Percentiles rank a stretch among this genome's conserved stretches.
Conservation (phyloP, 2,888 invertebrate genomes). For the Eristalinus sepulchralis region DNA sequence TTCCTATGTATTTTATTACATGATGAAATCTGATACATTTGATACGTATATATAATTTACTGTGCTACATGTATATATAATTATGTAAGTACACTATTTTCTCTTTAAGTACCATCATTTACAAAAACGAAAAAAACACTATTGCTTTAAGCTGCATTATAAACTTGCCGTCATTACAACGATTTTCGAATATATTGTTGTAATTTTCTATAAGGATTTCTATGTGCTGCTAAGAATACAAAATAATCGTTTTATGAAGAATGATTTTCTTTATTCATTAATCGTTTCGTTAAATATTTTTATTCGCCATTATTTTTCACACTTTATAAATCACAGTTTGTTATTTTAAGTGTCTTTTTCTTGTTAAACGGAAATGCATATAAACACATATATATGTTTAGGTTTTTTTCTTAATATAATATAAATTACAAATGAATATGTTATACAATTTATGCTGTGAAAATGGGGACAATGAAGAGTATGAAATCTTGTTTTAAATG, state of each 20-base stretch:
- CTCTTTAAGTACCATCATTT: slow-evolving; percentile 35
- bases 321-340: slow-evolving; percentile 73
- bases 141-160: slow-evolving; percentile 4
- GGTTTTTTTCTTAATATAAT: slow-evolving; percentile 47
- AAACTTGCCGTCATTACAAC: neutral
- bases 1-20: slow-evolving; percentile 1
- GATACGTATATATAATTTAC: neutral
- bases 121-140: slow-evolving; percentile 9
- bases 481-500: slow-evolving; percentile 6
- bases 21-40: slow-evolving; percentile 2
- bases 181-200: neutral
- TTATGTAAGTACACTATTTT: slow-evolving; percentile 32
- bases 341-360: slow-evolving; percentile 70
- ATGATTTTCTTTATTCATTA: slow-evolving; percentile 20
- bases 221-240: slow-evolving; percentile 52
- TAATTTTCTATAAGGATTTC: neutral
- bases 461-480: neutral
- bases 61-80: neutral
- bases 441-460: slow-evolving; percentile 8
- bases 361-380: slow-evolving; percentile 12
- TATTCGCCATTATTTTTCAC: slow-evolving; percentile 58
- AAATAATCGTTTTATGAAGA: slow-evolving; percentile 57
- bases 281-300: slow-evolving; percentile 40
- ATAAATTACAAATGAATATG: slow-evolving; percentile 62
- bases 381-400: slow-evolving; percentile 1